Percentiles rank a stretch among this genome's conserved stretches.
phyloP scores from a whole-genome alignment of 2,888 invertebrate species.

The Brachynemurus nebulosus region DNA sequence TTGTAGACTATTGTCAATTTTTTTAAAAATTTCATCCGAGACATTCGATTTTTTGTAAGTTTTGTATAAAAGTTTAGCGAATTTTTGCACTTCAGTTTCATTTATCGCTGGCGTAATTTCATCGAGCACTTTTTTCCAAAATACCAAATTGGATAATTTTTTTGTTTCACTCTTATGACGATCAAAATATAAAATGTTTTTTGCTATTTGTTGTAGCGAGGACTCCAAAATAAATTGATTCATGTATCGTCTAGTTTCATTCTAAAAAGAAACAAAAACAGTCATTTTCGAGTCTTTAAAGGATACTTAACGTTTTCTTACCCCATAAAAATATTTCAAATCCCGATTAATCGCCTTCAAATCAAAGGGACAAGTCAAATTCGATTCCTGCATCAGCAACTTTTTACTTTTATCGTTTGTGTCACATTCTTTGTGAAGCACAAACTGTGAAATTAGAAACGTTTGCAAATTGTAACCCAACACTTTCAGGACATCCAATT shows the following conservation, averaged over 20 bases:
- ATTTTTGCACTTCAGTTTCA: neutral
- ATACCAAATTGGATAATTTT: neutral
- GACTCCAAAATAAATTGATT: neutral
- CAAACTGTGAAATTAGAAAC: neutral
- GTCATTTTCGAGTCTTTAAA: neutral
- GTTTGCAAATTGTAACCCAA: slow-evolving; percentile 2
- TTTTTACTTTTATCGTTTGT: neutral
- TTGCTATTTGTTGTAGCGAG: neutral
- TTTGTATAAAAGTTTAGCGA: neutral
- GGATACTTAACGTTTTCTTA: neutral
- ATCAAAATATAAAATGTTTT: neutral
- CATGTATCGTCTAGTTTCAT: neutral
- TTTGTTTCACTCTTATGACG: too few relatives aligned
- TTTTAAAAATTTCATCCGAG: neutral
- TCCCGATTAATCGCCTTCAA: neutral
- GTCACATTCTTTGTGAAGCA: neutral
- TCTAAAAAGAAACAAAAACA: neutral
- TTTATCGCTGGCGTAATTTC: neutral
- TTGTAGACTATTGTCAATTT: neutral
- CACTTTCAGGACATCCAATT: neutral
- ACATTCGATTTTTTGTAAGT: neutral
- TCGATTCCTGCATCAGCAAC: neutral
- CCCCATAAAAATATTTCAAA: neutral
- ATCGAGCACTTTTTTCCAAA: slow-evolving; percentile 1
- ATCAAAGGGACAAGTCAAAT: slow-evolving; percentile 2